Conservation (phyloP, 2,888 invertebrate genomes). For the Silvanus unidentatus region DNA sequence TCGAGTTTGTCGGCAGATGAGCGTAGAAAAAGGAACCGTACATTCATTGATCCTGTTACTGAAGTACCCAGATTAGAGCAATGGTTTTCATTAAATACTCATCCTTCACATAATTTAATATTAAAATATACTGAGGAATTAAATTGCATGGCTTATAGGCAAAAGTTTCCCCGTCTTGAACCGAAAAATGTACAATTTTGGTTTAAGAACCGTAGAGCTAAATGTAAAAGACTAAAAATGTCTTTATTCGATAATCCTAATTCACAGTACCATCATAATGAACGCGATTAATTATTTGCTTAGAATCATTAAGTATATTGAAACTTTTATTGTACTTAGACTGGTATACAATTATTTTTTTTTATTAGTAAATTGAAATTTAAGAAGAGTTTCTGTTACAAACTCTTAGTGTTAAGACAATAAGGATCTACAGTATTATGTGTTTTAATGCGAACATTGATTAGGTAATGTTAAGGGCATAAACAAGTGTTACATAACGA, state of each 20-base stretch:
- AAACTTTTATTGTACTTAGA: slow-evolving; percentile 16
- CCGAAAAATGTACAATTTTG: slow-evolving; percentile 99
- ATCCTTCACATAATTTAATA: slow-evolving; percentile 96
- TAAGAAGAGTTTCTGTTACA: slow-evolving; percentile 17
- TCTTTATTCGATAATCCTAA: slow-evolving; percentile 72
- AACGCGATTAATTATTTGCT: slow-evolving; percentile 47
- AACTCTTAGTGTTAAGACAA: slow-evolving; percentile 15
- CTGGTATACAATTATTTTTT: slow-evolving; percentile 1
- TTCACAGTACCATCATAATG: slow-evolving; percentile 58
- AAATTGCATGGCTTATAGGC: slow-evolving; percentile 93
- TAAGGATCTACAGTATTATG: slow-evolving; percentile 11
- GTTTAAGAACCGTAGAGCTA: slow-evolving; percentile 98
- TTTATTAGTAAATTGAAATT: slow-evolving; percentile 15
- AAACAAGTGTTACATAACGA: slow-evolving; percentile 4
- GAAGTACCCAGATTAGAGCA: slow-evolving; percentile 92
- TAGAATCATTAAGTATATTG: slow-evolving; percentile 5
- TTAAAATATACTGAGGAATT: slow-evolving; percentile 96
- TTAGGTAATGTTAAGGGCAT: slow-evolving; percentile 10
- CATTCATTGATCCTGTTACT: slow-evolving; percentile 98
- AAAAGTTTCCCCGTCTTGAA: slow-evolving; percentile 97
- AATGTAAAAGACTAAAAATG: slow-evolving; percentile 94
- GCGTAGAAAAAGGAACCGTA: slow-evolving; percentile 89
- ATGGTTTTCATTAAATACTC: slow-evolving; percentile 97
- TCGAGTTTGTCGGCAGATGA: slow-evolving; percentile 70
- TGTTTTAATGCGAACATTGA: background rate